Base-by-base conservation (phyloP, 2,113 vertebrate species). In the Pterophyllum scalare region DNA sequence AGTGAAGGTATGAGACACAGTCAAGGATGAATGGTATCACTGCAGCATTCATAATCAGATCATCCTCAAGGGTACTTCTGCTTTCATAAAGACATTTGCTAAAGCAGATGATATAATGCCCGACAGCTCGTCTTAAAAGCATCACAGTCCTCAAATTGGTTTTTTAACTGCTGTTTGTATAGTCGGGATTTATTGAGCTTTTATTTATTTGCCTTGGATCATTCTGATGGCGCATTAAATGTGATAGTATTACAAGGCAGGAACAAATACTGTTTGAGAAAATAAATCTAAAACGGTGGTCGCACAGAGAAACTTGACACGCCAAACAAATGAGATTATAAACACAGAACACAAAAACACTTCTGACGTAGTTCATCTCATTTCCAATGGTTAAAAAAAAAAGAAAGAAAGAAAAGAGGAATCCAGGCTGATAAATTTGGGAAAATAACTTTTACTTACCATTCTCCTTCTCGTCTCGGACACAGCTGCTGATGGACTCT, bases 401-500 rank as follows among this genome's bases (percentile, higher is more conserved):
- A 14, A 13, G 4, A 43, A 1, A 46, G 2, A 49, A 5, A 5
- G 6, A 49, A 67, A 46, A 46, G 40, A 67, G 64, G 64, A 67
- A 26, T 70, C 64, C 22, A 70, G 43, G 15, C 5, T 49, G 65
- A 28, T 0, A 70, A 49, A 43, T 14, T 5, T 14, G 13, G 12
- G 40, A 43, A 43, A 43, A 28, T 49, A 20, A 49, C 65, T 70
- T 70, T 10, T 19, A 94, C 97, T 97, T 93, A 98, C 98, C 96
- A 59, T 94, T 93, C 59, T 97, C 97, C 84, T 95, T 96, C 79
- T 95, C 94, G 0, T 94, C 90, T 6, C 93, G 93, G 40, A 96
- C 94, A 79, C 96, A 97, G 85, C 94, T 93, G 46, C 81, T 92
- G 87, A 98, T 97, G 82, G 97, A 96, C 52, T 98, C 96, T 0